A percentile compares a stretch with the other conserved stretches of the same genome.
phyloP scores from a whole-genome alignment of 1,140 invertebrate species.

The Patella vulgata region DNA sequence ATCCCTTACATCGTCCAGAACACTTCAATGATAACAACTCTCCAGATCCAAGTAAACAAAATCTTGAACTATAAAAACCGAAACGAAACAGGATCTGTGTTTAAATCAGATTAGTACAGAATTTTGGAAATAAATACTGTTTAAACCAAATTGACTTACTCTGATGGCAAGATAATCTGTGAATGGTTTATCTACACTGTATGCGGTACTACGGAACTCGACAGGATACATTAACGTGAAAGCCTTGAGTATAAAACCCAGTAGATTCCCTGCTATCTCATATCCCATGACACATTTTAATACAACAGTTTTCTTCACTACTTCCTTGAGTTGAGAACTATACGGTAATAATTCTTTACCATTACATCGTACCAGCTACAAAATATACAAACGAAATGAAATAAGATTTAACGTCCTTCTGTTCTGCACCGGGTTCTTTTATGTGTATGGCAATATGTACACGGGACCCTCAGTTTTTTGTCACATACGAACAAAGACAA shows the following conservation, averaged over 20 bases:
- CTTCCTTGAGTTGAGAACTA: conserved; percentile 71
- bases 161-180: conserved; percentile 79
- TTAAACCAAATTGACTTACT: conserved; percentile 64
- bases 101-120: no score
- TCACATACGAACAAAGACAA: neutral
- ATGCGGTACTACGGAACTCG: conserved; percentile 74
- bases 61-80: no score
- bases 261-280: conserved; percentile 69
- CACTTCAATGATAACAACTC: no score
- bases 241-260: conserved; percentile 71
- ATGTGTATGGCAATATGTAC: no score
- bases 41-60: no score
- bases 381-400: conserved; percentile 13
- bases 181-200: conserved; percentile 74
- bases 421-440: neutral
- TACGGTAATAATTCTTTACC: conserved; percentile 74
- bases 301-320: conserved; percentile 74
- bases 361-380: conserved; percentile 72
- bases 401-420: no score
- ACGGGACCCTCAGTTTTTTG: no score
- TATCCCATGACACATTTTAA: conserved; percentile 74
- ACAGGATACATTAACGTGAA: conserved; percentile 73
- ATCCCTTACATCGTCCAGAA: no score
- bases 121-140: no score
- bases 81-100: no score